phyloP scores from a whole-genome alignment of 92 coral and sea anemone species.

The Meandrina meandrites region DNA sequence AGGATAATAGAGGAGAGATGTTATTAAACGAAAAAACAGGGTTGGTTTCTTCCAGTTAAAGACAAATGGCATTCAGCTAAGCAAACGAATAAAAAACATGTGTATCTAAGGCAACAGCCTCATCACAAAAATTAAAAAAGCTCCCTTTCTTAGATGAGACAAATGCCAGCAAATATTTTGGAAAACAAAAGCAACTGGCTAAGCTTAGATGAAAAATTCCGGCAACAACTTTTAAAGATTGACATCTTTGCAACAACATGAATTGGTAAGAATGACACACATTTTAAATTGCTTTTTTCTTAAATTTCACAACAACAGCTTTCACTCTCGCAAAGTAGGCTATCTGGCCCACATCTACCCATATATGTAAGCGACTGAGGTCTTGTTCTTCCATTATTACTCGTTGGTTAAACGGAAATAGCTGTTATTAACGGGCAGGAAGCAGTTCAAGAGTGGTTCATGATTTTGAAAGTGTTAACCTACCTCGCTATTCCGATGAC shows the following conservation, averaged over 20 bases:
- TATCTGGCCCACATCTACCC: neutral
- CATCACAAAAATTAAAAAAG: neutral
- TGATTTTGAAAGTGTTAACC: conserved; percentile 7
- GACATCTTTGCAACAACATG: neutral
- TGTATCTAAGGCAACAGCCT: neutral
- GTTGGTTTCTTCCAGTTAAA: neutral
- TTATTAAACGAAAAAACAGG: neutral
- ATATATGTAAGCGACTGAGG: neutral
- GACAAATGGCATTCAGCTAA: neutral
- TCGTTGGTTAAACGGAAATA: conserved; percentile 27
- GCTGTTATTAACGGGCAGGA: conserved; percentile 13
- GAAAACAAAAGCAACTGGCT: neutral
- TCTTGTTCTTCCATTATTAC: neutral
- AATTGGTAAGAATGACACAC: neutral
- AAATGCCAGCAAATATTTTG: neutral
- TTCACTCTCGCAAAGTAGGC: neutral
- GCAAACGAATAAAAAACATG: neutral
- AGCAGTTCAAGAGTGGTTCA: conserved; percentile 16
- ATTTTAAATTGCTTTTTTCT: neutral
- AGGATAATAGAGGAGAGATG: neutral
- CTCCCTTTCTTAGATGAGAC: neutral
- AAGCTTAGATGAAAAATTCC: neutral
- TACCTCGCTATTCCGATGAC: neutral
- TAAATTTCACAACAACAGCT: neutral
- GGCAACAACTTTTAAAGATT: neutral